phyloP scores from a whole-genome alignment of 2,888 invertebrate species.

The Cerastis rubricosa region DNA sequence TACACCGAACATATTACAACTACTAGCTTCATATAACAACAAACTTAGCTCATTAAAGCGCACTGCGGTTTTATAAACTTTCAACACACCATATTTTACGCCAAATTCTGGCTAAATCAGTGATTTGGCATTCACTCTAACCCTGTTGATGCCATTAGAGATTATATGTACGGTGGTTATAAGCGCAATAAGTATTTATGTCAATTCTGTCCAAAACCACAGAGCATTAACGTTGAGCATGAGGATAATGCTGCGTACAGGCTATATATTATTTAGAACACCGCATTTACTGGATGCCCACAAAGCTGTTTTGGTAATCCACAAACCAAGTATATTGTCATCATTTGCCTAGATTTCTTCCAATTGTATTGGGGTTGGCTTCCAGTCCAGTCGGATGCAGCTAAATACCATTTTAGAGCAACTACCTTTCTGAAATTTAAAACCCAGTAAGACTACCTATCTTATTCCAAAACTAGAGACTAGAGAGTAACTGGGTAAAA shows the following conservation, averaged over 20 bases:
- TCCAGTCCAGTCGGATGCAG: neutral
- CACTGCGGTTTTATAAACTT: constrained; percentile 37
- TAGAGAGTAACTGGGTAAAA: neutral
- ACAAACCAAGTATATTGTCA: neutral
- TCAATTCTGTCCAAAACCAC: constrained; percentile 38
- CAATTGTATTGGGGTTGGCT: neutral
- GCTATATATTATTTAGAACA: constrained; percentile 24
- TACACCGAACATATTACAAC: neutral
- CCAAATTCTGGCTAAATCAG: constrained; percentile 29
- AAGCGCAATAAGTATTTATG: constrained; percentile 12
- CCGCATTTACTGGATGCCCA: neutral
- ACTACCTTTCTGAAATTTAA: neutral
- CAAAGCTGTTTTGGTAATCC: neutral
- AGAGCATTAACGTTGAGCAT: constrained; percentile 7
- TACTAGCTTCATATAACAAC: constrained; percentile 7
- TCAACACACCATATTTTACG: constrained; percentile 15
- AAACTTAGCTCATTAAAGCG: constrained; percentile 26
- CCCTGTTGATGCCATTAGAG: constrained; percentile 9
- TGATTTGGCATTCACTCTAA: constrained; percentile 50
- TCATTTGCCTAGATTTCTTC: neutral
- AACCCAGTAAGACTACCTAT: neutral
- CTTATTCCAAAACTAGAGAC: neutral
- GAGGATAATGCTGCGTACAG: neutral
- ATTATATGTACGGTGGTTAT: constrained; percentile 16
- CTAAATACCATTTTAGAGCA: neutral